phyloP scores from a whole-genome alignment of 2,113 vertebrate species.

The Mirounga angustirostris region DNA sequence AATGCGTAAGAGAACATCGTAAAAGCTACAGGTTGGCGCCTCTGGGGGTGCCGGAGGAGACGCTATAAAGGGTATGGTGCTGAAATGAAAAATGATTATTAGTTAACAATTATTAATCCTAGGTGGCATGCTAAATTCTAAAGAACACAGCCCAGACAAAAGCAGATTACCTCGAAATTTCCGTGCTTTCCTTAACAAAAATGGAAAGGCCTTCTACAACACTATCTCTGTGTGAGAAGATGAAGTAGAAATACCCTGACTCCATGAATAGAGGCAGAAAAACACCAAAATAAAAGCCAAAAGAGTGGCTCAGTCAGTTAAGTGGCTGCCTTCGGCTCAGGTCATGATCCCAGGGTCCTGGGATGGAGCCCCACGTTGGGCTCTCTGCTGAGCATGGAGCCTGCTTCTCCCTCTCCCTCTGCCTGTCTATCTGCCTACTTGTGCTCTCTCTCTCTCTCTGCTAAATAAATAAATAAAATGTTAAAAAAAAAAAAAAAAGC shows the following conservation, averaged over 20 bases:
- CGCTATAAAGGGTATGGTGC: not conserved
- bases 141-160: conserved; percentile 34
- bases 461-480: too few relatives aligned
- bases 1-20: conserved; percentile 72
- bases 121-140: not conserved
- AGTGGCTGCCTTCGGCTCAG: too few relatives aligned
- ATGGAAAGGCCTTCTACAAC: not conserved
- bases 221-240: not conserved
- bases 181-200: conserved; percentile 46
- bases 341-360: too few relatives aligned
- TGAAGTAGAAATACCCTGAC: not conserved
- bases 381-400: too few relatives aligned
- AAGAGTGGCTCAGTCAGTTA: not conserved
- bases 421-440: too few relatives aligned
- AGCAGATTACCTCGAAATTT: not conserved
- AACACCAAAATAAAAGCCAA: conserved; percentile 15
- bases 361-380: too few relatives aligned
- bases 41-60: conserved; percentile 40
- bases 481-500: too few relatives aligned
- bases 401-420: too few relatives aligned
- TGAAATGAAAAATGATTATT: conserved; percentile 61
- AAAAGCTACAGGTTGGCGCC: conserved; percentile 77
- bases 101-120: conserved; percentile 73
- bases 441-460: too few relatives aligned
- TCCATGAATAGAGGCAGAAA: not conserved